Base-by-base conservation (phyloP, 2,797 vertebrate genomes). In the Liasis olivaceus region DNA sequence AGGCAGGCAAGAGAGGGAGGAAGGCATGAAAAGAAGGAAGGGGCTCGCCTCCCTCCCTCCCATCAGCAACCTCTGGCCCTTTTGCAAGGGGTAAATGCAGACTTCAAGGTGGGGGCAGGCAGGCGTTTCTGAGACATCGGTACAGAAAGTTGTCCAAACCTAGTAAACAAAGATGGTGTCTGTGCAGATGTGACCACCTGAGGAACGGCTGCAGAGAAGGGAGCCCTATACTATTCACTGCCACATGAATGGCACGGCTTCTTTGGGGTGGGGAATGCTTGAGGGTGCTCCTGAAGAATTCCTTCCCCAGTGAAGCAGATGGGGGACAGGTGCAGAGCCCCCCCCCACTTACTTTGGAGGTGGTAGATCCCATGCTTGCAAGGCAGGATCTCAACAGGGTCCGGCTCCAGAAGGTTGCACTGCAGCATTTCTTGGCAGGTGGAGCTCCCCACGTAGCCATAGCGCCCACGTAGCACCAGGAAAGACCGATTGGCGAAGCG, bases 331-430 rank as follows among this genome's bases (percentile, higher is more conserved):
- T 31, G 1, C 12, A 14, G 7, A 24, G 20, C 1, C 69, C 20
- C 7, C 7, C n/a, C 1, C 14, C 42, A 0, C 60, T 95, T 93
- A 97, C 97, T 95, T 87, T 95, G 97, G 69, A 97, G 96, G 86
- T 97, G 97, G 90, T 97, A 97, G 90, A 97, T 91, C 77, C 96
- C 96, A 13, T 94, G 95, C 36, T 22, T 91, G 69, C 97, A 97
- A 54, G 96, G 96, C 58, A 97, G 84, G 15, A 97, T 94, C 13
- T 96, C 95, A 54, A 97, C 96, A 77, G 94, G 95, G 85, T 97
- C 96, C 0, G 97, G 97, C 24, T 96, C 94, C 20, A 96, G 94
- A 90, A 94, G 88, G 36, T 97, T 95, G 86, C 96, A 96, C 56
- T 94, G 95, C 15, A 97, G 85, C 47, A 94, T 92, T 58, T 95